phyloP scores from a whole-genome alignment of 2,113 vertebrate genomes.

The Prolemur simus region DNA sequence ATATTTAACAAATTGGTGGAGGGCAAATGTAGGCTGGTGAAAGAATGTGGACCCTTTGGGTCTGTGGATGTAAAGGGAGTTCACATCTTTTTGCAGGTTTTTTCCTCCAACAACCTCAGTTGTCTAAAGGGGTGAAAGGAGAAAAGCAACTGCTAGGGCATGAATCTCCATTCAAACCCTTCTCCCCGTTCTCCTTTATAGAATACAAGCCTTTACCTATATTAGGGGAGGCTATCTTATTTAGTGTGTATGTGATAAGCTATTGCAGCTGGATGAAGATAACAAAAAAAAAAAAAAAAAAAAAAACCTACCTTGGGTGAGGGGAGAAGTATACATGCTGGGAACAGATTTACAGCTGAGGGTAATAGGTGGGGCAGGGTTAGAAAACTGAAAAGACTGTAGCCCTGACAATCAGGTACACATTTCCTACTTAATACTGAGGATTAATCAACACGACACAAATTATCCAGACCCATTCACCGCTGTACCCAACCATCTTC shows the following conservation, averaged over 20 bases:
- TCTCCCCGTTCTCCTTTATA: not conserved
- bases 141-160: not conserved
- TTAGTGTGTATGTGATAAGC: not conserved
- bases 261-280: not conserved
- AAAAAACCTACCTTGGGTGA: not conserved
- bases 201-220: not conserved
- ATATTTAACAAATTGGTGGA: not conserved
- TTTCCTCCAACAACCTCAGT: not conserved
- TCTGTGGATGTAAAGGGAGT: not conserved
- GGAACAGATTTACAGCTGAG: not conserved
- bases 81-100: not conserved
- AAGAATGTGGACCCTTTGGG: not conserved
- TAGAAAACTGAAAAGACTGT: not conserved
- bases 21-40: not conserved
- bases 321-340: not conserved
- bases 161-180: not conserved
- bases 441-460: not conserved
- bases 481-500: not conserved
- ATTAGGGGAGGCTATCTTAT: not conserved
- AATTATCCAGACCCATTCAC: not conserved
- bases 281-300: not conserved
- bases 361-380: no score
- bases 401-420: not conserved
- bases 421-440: not conserved
- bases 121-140: not conserved